These are phyloP conservation scores for Sparus aurata DNA, from an alignment of 2,797 vertebrate genomes.

Conservation along the genomic window DNA sequence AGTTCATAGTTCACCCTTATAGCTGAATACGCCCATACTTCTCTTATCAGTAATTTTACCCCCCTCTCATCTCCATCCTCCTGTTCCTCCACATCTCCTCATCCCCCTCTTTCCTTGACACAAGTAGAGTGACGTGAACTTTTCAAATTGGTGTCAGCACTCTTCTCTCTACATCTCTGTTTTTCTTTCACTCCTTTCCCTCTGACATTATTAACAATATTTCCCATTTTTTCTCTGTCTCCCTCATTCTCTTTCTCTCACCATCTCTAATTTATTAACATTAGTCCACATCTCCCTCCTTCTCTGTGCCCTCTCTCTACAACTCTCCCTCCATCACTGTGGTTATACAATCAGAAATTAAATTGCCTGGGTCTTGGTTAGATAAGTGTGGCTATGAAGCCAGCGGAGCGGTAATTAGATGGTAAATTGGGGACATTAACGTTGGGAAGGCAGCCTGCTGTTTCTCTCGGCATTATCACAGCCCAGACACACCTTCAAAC, in stretches of 20 bases:
- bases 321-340: slow-evolving; percentile 78
- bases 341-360: slow-evolving; percentile 87
- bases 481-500: slow-evolving; percentile 84
- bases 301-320: slow-evolving; percentile 78
- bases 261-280: slow-evolving; percentile 84
- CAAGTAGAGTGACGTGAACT: slow-evolving; percentile 85
- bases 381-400: slow-evolving; percentile 89
- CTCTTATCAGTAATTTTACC: slow-evolving; percentile 77
- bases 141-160: slow-evolving; percentile 89
- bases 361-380: slow-evolving; percentile 88
- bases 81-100: slow-evolving; percentile 64
- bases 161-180: slow-evolving; percentile 72
- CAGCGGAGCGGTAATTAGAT: slow-evolving; percentile 86
- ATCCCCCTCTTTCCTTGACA: slow-evolving; percentile 69
- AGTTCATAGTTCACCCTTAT: slow-evolving; percentile 66
- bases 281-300: slow-evolving; percentile 74
- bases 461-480: slow-evolving; percentile 85
- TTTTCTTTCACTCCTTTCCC: slow-evolving; percentile 67
- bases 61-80: slow-evolving; percentile 58
- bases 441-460: slow-evolving; percentile 79
- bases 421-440: slow-evolving; percentile 89
- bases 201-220: slow-evolving; percentile 81
- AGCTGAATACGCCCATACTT: slow-evolving; percentile 67
- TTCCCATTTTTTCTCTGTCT: slow-evolving; percentile 63
- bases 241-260: slow-evolving; percentile 66